These are phyloP conservation scores for Trochalopteron elliotii DNA, from an alignment of 2,113 vertebrate species.

Conservation along the genomic window DNA sequence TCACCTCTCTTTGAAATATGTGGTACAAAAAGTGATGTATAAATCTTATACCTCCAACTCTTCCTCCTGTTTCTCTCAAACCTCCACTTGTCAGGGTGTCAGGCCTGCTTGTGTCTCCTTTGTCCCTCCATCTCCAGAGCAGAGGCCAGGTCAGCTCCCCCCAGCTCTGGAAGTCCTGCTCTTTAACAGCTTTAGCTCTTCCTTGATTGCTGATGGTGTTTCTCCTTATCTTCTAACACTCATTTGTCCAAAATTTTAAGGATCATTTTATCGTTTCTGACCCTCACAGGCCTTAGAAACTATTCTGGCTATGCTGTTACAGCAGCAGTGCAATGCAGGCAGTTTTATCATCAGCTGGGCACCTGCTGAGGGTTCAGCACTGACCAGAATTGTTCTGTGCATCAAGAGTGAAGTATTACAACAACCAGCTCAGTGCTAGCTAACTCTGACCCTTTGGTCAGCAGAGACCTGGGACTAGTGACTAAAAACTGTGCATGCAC, in stretches of 20 bases:
- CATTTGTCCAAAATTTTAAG: not conserved
- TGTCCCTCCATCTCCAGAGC: not conserved
- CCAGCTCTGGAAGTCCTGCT: not conserved
- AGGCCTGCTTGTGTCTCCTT: not conserved
- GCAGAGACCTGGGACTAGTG: not conserved
- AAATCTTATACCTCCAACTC: not conserved
- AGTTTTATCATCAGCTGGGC: not conserved
- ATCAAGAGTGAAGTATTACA: not conserved
- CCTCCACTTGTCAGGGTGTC: accelerated
- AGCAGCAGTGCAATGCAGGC: not conserved
- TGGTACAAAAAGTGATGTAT: not conserved
- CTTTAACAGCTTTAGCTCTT: not conserved
- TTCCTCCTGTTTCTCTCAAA: not conserved
- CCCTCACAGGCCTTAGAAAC: not conserved
- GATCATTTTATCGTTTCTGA: not conserved
- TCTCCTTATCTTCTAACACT: not conserved
- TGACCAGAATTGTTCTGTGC: not conserved
- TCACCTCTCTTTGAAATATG: not conserved
- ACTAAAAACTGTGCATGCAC: not conserved
- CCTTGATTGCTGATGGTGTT: not conserved
- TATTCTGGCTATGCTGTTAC: not conserved
- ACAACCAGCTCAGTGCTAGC: not conserved
- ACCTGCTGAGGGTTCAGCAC: not conserved
- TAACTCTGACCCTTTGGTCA: not conserved
- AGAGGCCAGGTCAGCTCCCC: not conserved